Evolutionary conservation across 1,140 invertebrate genomes (phyloP), one percentile per base, ranked within the genome.

Genomic region (Aporrectodea caliginosa): DNA sequence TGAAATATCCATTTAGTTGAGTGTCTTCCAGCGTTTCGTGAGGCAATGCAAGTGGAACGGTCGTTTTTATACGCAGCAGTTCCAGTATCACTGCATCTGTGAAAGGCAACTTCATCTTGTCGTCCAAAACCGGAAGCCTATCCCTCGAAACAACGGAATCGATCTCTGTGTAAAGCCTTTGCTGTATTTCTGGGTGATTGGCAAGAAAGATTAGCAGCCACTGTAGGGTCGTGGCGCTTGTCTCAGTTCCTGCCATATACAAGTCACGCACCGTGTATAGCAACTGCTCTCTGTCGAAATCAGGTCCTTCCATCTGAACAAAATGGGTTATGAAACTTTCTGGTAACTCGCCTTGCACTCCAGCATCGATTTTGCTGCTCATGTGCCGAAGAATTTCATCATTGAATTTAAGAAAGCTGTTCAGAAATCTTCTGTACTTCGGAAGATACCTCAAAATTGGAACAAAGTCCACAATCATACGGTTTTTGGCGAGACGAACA

Each of bases 181-280:
- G 69, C 72, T 89, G 88, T 1, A 87, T 81, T 16, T 87, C 81
- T 2, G 85, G 86, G 91, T 85, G 81, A 16, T 78, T 78, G 1
- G 84, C 83, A 72, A 87, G 80, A 29, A 83, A 82, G 2, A 89
- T 78, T 30, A 88, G 32, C 0, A 82, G 76, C 88, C 88, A 89
- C 14, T 79, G 80, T 1, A 89, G 75, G 1, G 88, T 84, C 1
- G 87, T 85, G 0, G 84, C 69, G 1, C 85, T 86, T 1, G 88
- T 89, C 31, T 88, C 87, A 12, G 82, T 85, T 29, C 87, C 87
- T 12, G 85, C 87, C n/a, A 82, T 80, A 68, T 87, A 84, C 27
- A 89, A 77, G 14, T 84, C 83, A 35, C 75, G 33, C 6, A 76
- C n/a, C 22, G 31, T 29, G 33, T 43, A 12, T 43, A 27, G 22